Evolutionary conservation across 1,140 invertebrate species (phyloP), one percentile per base, ranked within the genome.

Genomic region (Asobara japonica): DNA sequence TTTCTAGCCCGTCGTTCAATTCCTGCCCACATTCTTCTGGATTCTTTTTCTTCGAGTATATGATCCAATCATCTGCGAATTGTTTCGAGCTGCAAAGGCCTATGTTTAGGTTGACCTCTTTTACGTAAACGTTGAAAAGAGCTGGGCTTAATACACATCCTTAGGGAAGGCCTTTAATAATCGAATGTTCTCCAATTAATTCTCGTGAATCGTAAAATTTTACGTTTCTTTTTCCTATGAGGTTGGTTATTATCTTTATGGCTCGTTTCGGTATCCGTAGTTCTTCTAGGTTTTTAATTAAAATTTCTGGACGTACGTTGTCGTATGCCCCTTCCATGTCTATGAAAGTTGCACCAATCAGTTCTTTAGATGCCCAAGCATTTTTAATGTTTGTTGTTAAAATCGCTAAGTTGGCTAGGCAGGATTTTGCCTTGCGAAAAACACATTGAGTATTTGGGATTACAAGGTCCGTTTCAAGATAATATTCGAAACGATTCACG

Each of bases 401-500:
- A 45, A 16, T 45, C 5, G 41, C 41, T 16, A 45, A n/a, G n/a
- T 45, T 45, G n/a, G 6, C 41, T 13, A 45, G 41, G 16, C 41
- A 45, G 5, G 41, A 45, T 45, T 45, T 45, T 8, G 8, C 41
- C 41, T 45, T 16, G 3, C 41, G 41, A n/a, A 45, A 45, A 10
- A 5, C 41, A 16, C 6, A 45, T 16, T 45, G 41, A 45, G 41
- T 8, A 8, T 5, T 45, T n/a, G 41, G 41, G 3, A 45, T 65
- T 29, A 64, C 36, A 1, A 16, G 2, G 4, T 76, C 65, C 25
- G 48, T 70, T 64, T 78, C 75, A 1, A 73, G 48, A 16, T 30
- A 74, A 18, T 73, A 76, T 7, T 72, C 71, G 7, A 77, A 27
- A 68, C 78, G 74, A 10, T 65, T 68, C 20, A 72, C 60, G 16